phyloP scores from a whole-genome alignment of 2,113 vertebrate genomes.

The Mesocricetus auratus region DNA sequence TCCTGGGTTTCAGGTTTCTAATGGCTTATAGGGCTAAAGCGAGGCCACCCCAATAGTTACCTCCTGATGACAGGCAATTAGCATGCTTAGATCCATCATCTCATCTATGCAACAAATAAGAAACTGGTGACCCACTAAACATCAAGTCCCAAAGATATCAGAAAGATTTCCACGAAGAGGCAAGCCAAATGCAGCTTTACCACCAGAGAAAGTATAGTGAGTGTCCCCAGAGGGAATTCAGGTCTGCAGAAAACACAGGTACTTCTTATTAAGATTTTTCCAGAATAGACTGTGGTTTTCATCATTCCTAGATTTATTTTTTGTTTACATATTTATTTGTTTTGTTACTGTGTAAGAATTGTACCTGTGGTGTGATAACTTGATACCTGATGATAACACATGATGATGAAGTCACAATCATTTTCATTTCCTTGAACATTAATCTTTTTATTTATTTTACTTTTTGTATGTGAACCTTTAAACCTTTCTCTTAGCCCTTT shows the following conservation, averaged over 20 bases:
- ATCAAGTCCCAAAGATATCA: background rate
- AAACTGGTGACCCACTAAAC: background rate
- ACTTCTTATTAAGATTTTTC: conserved; percentile 19
- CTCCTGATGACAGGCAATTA: background rate
- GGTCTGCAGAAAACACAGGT: conserved; percentile 47
- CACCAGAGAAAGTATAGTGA: background rate
- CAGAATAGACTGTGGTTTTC: background rate
- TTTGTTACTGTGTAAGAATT: background rate
- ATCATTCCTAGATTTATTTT: background rate
- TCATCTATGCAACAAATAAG: background rate
- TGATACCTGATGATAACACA: background rate
- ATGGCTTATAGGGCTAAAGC: background rate
- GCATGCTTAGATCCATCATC: background rate
- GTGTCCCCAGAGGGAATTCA: background rate
- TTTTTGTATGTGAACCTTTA: background rate
- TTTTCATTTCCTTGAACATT: background rate
- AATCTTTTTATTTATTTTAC: background rate
- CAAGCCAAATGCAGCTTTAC: background rate
- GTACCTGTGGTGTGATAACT: background rate
- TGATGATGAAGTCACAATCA: background rate
- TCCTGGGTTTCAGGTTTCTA: background rate
- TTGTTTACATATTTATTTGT: background rate
- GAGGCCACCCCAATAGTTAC: background rate
- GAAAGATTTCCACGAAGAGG: background rate
- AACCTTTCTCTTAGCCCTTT: background rate